Evolutionary conservation across 2,797 vertebrate species (phyloP).

Genomic region (Hephaestus fuliginosus): DNA sequence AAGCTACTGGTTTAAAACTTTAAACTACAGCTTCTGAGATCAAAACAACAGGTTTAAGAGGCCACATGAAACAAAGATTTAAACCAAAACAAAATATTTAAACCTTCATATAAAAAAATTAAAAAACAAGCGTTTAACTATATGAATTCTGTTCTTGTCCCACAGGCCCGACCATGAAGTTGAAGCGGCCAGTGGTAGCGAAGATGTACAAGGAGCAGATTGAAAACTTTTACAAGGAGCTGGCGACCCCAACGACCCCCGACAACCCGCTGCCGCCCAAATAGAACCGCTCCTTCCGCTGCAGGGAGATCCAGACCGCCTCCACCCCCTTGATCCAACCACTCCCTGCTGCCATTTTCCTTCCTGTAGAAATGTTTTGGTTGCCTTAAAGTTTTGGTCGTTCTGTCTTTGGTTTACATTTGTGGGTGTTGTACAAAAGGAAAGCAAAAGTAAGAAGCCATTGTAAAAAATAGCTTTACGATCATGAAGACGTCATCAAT

Average conservation of each 20-base stretch:
- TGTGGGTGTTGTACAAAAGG: conserved; percentile 48
- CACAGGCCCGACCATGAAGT: conserved; percentile 94
- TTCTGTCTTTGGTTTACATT: conserved; percentile 71
- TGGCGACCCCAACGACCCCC: conserved; percentile 82
- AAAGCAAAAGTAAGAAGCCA: conserved; percentile 60
- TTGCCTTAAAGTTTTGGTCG: conserved; percentile 55
- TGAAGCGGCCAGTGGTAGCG: conserved; percentile 88
- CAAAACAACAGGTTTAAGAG: not conserved
- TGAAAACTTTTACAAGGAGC: conserved; percentile 89
- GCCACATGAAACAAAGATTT: too few species aligned
- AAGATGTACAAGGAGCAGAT: conserved; percentile 92
- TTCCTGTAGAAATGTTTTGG: conserved; percentile 39
- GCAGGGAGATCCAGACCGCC: conserved; percentile 7
- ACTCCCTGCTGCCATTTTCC: conserved; percentile 13
- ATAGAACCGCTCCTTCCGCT: conserved; percentile 51
- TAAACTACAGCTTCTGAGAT: not conserved
- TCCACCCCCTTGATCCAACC: conserved; percentile 5
- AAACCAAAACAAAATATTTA: too few species aligned
- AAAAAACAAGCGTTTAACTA: not conserved
- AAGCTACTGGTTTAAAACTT: not conserved
- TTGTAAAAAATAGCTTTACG: conserved; percentile 66
- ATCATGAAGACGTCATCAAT: conserved; percentile 37
- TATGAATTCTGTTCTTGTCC: not conserved
- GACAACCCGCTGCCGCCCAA: conserved; percentile 81
- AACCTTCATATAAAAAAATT: not conserved